These are phyloP conservation scores for Semnornis frantzii DNA, from an alignment of 2,113 vertebrate genomes.

Conservation along the genomic window DNA sequence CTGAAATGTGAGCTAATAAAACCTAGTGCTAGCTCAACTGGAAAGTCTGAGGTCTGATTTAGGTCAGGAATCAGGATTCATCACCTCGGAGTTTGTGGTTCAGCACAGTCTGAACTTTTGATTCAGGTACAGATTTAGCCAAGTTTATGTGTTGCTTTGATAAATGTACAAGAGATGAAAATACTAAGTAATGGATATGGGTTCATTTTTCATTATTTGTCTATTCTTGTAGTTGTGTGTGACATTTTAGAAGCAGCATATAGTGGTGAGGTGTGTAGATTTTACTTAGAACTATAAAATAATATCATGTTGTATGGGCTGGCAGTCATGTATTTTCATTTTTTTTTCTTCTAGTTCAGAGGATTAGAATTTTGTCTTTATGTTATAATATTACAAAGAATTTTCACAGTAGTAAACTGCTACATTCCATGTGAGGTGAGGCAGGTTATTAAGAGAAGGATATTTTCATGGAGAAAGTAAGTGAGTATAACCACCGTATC, in stretches of 20 bases:
- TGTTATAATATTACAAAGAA: neutral
- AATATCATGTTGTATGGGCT: neutral
- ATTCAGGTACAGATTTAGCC: neutral
- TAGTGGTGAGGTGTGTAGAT: neutral
- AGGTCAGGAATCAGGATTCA: slow-evolving; percentile 2
- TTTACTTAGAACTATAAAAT: neutral
- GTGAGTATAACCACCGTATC: neutral
- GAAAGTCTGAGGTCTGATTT: neutral
- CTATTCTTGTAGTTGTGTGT: neutral
- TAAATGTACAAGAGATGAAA: neutral
- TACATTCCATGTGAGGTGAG: neutral
- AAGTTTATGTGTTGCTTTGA: neutral
- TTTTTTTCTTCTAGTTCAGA: neutral
- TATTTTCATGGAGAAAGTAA: neutral
- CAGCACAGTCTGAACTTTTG: slow-evolving; percentile 20
- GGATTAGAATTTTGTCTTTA: neutral
- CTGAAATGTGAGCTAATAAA: neutral
- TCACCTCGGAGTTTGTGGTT: neutral
- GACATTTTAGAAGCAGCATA: neutral
- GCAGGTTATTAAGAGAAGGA: neutral
- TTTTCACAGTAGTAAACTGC: neutral
- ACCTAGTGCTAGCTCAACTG: neutral
- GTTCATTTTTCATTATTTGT: neutral
- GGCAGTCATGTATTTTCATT: neutral
- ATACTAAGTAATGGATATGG: neutral